Conservation (phyloP, 2,888 invertebrate species). For the Agonopterix subpropinquella region DNA sequence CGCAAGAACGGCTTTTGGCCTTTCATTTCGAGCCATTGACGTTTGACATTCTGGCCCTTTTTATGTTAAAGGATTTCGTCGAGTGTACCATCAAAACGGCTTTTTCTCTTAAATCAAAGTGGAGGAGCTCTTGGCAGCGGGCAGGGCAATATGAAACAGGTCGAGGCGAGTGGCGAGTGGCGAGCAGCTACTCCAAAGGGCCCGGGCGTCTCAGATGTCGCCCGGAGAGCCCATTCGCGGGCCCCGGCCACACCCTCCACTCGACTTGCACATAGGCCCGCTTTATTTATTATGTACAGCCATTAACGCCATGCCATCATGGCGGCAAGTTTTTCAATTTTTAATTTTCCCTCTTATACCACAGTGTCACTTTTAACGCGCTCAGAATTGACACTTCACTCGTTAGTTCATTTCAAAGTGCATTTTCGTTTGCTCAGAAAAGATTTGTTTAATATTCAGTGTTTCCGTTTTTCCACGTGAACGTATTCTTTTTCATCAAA, state of each 20-base stretch:
- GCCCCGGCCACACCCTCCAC: constrained; percentile 71
- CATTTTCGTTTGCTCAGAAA: no score
- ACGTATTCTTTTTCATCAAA: no score
- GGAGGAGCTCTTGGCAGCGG: constrained; percentile 63
- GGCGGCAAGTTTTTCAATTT: constrained; percentile 73
- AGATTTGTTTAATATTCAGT: no score
- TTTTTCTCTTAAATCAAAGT: constrained; percentile 72
- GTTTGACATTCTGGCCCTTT: constrained; percentile 38
- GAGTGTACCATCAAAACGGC: constrained; percentile 55
- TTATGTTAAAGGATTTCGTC: constrained; percentile 36
- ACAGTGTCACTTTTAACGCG: constrained; percentile 17
- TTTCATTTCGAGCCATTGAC: constrained; percentile 21
- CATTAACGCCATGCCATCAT: constrained; percentile 72
- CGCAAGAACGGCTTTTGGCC: constrained; percentile 9
- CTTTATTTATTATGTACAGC: constrained; percentile 75
- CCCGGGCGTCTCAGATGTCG: constrained; percentile 71
- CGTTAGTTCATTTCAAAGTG: neutral
- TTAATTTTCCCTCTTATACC: constrained; percentile 66
- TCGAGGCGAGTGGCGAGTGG: constrained; percentile 55
- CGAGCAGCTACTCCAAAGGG: constrained; percentile 59
- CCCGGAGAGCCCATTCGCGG: constrained; percentile 70
- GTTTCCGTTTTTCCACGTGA: no score
- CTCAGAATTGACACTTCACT: constrained; percentile 2
- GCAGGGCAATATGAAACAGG: constrained; percentile 71
- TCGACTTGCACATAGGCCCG: constrained; percentile 71